Percentiles rank a stretch among this genome's conserved stretches.
phyloP scores from a whole-genome alignment of 2,113 vertebrate species.

The Lethenteron reissneri region DNA sequence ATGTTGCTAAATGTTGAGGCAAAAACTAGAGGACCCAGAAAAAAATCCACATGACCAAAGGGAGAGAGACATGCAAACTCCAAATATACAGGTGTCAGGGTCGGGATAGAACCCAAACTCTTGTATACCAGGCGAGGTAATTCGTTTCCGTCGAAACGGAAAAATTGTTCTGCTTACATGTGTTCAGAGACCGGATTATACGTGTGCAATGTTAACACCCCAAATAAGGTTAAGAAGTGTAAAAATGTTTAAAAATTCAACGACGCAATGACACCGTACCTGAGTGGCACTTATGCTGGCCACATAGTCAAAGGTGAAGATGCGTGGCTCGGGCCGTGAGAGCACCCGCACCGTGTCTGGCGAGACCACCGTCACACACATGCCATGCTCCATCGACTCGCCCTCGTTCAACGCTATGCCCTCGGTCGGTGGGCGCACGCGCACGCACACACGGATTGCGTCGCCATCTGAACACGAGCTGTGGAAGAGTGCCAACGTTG shows the following conservation, averaged over 20 bases:
- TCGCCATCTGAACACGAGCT: slow-evolving; percentile 36
- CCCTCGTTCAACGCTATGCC: slow-evolving; percentile 22
- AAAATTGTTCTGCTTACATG: too few species aligned
- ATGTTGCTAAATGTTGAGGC: too few species aligned
- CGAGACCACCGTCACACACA: slow-evolving; percentile 54
- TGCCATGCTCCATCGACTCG: slow-evolving; percentile 27
- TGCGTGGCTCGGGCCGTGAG: slow-evolving; percentile 65
- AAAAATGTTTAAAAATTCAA: too few species aligned
- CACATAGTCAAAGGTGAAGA: slow-evolving; percentile 71
- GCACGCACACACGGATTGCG: slow-evolving; percentile 64
- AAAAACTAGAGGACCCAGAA: too few species aligned
- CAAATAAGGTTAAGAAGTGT: too few species aligned
- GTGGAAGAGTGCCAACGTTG: too few species aligned
- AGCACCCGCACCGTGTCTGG: slow-evolving; percentile 48
- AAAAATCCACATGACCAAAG: too few species aligned
- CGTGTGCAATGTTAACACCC: too few species aligned
- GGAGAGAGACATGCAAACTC: too few species aligned
- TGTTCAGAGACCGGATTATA: too few species aligned
- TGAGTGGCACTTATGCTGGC: slow-evolving; percentile 64
- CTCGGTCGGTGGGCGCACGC: slow-evolving; percentile 52
- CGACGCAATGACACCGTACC: slow-evolving; percentile 23
- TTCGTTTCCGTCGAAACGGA: neutral
- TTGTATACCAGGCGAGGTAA: neutral
- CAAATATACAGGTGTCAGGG: too few species aligned
- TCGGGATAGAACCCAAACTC: neutral